phyloP scores from a whole-genome alignment of 2,888 invertebrate genomes.

The Euzophera pinguis region DNA sequence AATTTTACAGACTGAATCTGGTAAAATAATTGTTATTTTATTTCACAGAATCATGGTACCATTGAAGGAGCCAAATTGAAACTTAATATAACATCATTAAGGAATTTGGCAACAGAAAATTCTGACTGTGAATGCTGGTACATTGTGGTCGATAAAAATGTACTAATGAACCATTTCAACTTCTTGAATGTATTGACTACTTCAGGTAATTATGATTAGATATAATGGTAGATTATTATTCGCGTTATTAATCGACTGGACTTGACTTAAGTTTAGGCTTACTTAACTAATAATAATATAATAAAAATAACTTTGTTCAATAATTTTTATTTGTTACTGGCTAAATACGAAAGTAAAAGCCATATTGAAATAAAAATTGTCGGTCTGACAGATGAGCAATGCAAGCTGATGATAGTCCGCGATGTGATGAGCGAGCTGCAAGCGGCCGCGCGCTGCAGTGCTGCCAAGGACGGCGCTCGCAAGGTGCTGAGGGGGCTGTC shows the following conservation, averaged over 20 bases:
- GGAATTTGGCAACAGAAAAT: slow-evolving; percentile 29
- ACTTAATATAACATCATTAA: slow-evolving; percentile 38
- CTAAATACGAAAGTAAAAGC: too few relatives aligned
- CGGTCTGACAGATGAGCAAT: slow-evolving; percentile 49
- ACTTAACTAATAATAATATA: too few relatives aligned
- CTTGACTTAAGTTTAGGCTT: too few relatives aligned
- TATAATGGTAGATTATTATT: too few relatives aligned
- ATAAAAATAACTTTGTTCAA: too few relatives aligned
- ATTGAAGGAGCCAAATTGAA: slow-evolving; percentile 19
- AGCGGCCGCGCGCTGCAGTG: slow-evolving; percentile 23
- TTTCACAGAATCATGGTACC: slow-evolving; percentile 25
- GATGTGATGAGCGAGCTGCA: slow-evolving; percentile 34
- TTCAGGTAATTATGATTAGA: slow-evolving; percentile 39
- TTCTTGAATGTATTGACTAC: slow-evolving; percentile 43
- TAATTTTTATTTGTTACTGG: too few relatives aligned
- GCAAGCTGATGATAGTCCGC: slow-evolving; percentile 44
- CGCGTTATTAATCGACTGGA: too few relatives aligned
- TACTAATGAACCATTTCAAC: slow-evolving; percentile 42
- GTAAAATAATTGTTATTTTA: not conserved
- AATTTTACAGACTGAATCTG: too few relatives aligned
- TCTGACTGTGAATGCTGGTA: slow-evolving; percentile 41
- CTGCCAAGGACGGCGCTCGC: slow-evolving; percentile 28
- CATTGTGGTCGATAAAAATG: slow-evolving; percentile 49
- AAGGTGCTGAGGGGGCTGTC: slow-evolving; percentile 40
- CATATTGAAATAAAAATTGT: too few relatives aligned